These are phyloP conservation scores for Megaceryle alcyon DNA, from an alignment of 2,797 vertebrate genomes.

Conservation along the genomic window DNA sequence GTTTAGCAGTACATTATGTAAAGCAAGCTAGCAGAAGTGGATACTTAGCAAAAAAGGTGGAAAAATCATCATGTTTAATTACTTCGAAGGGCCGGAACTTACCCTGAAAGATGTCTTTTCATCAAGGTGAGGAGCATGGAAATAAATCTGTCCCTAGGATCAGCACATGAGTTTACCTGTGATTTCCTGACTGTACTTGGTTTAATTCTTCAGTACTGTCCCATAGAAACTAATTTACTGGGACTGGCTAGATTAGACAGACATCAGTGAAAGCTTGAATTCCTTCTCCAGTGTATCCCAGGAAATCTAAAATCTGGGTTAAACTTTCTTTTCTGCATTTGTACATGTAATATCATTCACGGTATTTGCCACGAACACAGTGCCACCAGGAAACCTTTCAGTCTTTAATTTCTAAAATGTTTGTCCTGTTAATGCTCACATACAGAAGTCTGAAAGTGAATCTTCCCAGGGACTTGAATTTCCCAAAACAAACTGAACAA, in stretches of 20 bases:
- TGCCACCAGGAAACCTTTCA: neutral
- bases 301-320: neutral
- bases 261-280: neutral
- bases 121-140: neutral
- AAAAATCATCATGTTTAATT: neutral
- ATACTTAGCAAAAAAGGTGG: neutral
- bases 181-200: neutral
- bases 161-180: neutral
- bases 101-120: neutral
- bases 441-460: neutral
- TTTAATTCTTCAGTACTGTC: neutral
- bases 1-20: neutral
- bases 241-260: neutral
- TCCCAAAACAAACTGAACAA: neutral
- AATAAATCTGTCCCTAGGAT: neutral
- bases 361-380: neutral
- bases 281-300: neutral
- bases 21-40: neutral
- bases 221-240: neutral
- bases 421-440: neutral
- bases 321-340: neutral
- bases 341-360: neutral
- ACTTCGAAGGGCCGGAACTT: neutral
- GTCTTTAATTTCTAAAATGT: neutral
- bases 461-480: neutral